Evolutionary conservation across 2,797 vertebrate species (phyloP), one percentile per base, ranked within the genome.

Genomic region (Falco naumanni): DNA sequence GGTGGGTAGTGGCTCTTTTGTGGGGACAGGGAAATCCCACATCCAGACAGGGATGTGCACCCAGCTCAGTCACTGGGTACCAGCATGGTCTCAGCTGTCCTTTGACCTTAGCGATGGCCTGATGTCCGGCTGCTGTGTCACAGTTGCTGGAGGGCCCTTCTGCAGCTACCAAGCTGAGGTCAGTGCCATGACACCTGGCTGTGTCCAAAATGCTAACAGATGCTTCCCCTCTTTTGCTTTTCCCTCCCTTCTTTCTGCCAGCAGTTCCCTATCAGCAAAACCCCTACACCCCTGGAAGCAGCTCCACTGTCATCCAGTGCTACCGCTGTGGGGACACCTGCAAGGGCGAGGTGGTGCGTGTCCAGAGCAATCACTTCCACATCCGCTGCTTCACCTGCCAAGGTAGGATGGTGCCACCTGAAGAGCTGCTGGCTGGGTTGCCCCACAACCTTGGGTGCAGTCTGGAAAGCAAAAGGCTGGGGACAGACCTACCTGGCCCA

Each of bases 351-450:
- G 99, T 99, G 94, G 99, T 99, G 33, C 99, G 99, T 1, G 99
- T 99, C 82, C 99, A 99, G 97, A 99, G 98, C 72, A 99, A 98
- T 87, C 99, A 99, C 97, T 99, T 99, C 97, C 99, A 99, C 93
- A 99, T 99, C 98, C 99, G 99, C 97, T 99, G 99, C 97, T 99
- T 99, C 98, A 99, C 99, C 97, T 99, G 99, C 97, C 99, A 99
- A 98, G 99, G 99, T 99, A 99, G 98, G 98, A 96, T 0, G 0
- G 34, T 51, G 20, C 5, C 0, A 1, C 53, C 53, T 4, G 0
- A 24, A 53, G 20, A 26, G 19, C 68, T 50, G 34, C 2, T 33
- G 54, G 41, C 39, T 45, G 25, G 17, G 4, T 7, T 50, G 31
- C 13, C 29, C 51, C 26, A 12, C 1, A 1, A 60, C 56, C 47